phyloP scores from a whole-genome alignment of 1,140 invertebrate species.

The Aphelenchoides fujianensis region DNA sequence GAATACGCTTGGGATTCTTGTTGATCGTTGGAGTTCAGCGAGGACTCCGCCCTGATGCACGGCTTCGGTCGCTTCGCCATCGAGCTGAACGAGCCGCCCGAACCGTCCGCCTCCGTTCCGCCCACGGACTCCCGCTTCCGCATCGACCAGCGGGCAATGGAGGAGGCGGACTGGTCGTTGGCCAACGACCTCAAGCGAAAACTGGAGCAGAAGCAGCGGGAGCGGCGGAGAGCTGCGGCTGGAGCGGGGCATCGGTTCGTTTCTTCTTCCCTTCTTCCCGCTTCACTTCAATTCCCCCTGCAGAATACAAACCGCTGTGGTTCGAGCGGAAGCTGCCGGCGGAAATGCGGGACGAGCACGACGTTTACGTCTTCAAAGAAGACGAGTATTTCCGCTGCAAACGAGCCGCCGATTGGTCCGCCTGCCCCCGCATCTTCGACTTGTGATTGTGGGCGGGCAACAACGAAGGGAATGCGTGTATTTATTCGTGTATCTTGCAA shows the following conservation, averaged over 20 bases:
- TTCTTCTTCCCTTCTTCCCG: too few relatives aligned
- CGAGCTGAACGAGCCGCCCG: conserved; percentile 90
- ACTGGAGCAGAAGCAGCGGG: conserved; percentile 89
- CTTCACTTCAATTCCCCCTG: not conserved
- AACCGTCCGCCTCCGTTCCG: conserved; percentile 75
- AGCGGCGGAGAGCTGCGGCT: conserved; percentile 53
- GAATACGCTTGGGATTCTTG: not conserved
- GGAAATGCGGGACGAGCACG: not conserved
- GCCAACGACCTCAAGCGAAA: conserved; percentile 82
- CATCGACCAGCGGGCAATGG: conserved; percentile 95
- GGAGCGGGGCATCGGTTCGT: conserved; percentile 38
- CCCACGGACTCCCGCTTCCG: conserved; percentile 88
- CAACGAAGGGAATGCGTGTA: conserved; percentile 3
- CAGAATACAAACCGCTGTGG: conserved; percentile 11
- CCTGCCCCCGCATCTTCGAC: conserved; percentile 1
- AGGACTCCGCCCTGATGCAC: conserved; percentile 74
- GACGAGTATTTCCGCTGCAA: not conserved
- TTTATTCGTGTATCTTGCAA: not conserved
- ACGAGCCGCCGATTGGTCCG: not conserved
- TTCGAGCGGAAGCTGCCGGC: not conserved
- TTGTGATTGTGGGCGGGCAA: not conserved
- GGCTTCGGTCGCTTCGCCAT: conserved; percentile 88
- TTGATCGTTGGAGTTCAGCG: conserved; percentile 25
- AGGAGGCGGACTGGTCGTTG: conserved; percentile 88
- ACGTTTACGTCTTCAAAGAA: conserved; percentile 5